Percentiles rank a stretch among this genome's conserved stretches.
Evolutionary conservation across 2,888 invertebrate species (phyloP).

Genomic region (Plagodis pulveraria): DNA sequence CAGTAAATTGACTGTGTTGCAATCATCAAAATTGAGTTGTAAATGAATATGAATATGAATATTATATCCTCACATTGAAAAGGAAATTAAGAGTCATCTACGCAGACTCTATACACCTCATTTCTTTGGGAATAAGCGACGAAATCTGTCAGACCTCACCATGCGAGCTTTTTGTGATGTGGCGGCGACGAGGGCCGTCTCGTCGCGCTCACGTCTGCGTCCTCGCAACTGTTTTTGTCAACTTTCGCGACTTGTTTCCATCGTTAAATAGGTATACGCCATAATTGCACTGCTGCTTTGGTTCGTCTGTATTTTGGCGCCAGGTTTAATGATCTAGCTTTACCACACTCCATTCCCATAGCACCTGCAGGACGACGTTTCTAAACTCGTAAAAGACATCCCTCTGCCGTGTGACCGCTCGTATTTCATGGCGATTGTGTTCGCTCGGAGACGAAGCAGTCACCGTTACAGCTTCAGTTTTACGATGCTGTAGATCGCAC

Average conservation of each 20-base stretch:
- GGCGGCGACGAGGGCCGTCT: constrained; percentile 40
- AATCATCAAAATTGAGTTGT: background rate
- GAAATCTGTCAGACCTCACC: constrained; percentile 52
- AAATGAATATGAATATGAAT: no score
- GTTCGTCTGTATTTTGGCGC: background rate
- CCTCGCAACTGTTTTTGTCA: constrained; percentile 68
- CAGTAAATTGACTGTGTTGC: background rate
- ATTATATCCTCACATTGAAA: constrained; percentile 1
- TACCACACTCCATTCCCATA: constrained; percentile 34
- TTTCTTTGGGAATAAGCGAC: constrained; percentile 41
- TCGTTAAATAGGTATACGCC: constrained; percentile 56
- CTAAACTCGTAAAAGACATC: constrained; percentile 38
- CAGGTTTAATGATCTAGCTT: constrained; percentile 7
- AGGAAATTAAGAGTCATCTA: constrained; percentile 33
- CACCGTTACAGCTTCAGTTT: constrained; percentile 48
- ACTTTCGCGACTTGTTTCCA: constrained; percentile 71
- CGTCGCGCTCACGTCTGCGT: constrained; percentile 48
- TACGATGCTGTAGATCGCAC: constrained; percentile 52
- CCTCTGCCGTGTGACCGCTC: constrained; percentile 26
- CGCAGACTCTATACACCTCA: constrained; percentile 46
- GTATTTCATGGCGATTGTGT: constrained; percentile 33
- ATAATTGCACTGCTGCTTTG: constrained; percentile 1
- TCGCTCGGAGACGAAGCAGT: constrained; percentile 23
- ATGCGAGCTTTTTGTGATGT: constrained; percentile 53
- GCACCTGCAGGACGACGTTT: constrained; percentile 29